A percentile compares a stretch with the other conserved stretches of the same genome.
phyloP scores from a whole-genome alignment of 2,113 vertebrate species.

The Cyanoliseus patagonus region DNA sequence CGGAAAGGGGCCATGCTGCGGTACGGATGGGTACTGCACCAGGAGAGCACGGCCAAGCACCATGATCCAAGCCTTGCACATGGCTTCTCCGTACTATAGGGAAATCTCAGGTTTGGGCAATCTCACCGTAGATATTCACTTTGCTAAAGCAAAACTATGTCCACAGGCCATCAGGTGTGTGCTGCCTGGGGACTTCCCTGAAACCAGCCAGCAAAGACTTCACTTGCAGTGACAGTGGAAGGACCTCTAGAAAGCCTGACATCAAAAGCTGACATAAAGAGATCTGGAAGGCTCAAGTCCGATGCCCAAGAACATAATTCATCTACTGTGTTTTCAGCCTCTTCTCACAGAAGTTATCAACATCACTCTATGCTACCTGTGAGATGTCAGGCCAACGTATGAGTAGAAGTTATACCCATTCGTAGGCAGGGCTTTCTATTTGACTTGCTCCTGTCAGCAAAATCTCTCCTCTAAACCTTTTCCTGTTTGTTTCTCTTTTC shows the following conservation, averaged over 20 bases:
- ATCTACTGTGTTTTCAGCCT: background rate
- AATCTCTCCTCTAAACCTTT: background rate
- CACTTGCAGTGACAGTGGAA: background rate
- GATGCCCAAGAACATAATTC: background rate
- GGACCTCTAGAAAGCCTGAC: background rate
- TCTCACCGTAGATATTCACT: background rate
- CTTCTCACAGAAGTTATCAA: background rate
- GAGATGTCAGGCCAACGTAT: background rate
- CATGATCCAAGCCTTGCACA: background rate
- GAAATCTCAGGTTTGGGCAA: background rate
- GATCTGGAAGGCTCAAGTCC: background rate
- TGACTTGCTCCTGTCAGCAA: background rate
- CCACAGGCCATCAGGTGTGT: background rate
- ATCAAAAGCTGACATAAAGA: background rate
- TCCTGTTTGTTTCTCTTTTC: background rate
- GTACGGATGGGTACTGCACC: background rate
- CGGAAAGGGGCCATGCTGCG: background rate
- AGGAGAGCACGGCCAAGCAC: rapidly evolving
- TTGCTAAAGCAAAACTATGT: background rate
- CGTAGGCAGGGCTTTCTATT: background rate
- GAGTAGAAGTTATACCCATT: background rate
- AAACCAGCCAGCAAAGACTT: background rate
- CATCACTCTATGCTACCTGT: background rate
- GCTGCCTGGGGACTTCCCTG: background rate
- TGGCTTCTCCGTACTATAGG: rapidly evolving